Percentiles rank a stretch among this genome's conserved stretches.
These are phyloP conservation scores for Nephila pilipes DNA, from an alignment of 1,140 invertebrate genomes.

Conservation along the genomic window DNA sequence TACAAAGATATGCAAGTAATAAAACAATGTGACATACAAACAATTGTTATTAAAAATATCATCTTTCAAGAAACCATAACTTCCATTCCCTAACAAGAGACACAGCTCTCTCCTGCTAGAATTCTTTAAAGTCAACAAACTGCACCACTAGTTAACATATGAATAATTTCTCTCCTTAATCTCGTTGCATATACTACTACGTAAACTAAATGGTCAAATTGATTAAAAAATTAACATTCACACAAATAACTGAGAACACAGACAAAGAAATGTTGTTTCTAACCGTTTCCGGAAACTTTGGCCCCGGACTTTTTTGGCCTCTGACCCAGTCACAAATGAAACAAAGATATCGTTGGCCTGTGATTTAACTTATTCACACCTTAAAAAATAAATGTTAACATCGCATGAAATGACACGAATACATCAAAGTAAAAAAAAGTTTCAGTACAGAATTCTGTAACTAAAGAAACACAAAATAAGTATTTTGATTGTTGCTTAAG, in stretches of 20 bases:
- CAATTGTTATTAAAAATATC: conserved; percentile 77
- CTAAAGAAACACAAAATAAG: no score
- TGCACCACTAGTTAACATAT: conserved; percentile 71
- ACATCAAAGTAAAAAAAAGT: no score
- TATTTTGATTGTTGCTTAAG: no score
- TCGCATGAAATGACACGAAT: no score
- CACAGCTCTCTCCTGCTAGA: conserved; percentile 63
- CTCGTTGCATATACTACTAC: conserved; percentile 65
- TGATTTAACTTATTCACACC: neutral
- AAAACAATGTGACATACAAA: conserved; percentile 77
- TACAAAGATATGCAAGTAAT: conserved; percentile 77
- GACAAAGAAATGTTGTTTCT: conserved; percentile 52
- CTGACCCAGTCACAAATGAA: conserved; percentile 59
- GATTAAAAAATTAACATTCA: conserved; percentile 69
- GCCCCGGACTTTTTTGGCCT: conserved; percentile 72
- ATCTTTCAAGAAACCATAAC: conserved; percentile 76
- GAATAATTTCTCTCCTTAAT: conserved; percentile 72
- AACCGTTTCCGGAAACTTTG: conserved; percentile 75
- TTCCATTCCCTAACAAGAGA: conserved; percentile 66
- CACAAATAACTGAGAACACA: conserved; percentile 63
- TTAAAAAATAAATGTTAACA: neutral
- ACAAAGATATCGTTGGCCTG: conserved; percentile 60
- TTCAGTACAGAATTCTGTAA: no score
- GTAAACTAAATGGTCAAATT: conserved; percentile 67
- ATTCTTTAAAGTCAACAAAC: conserved; percentile 75